Conservation (phyloP, 2,888 invertebrate genomes). For the Nipponacmea schrenckii region DNA sequence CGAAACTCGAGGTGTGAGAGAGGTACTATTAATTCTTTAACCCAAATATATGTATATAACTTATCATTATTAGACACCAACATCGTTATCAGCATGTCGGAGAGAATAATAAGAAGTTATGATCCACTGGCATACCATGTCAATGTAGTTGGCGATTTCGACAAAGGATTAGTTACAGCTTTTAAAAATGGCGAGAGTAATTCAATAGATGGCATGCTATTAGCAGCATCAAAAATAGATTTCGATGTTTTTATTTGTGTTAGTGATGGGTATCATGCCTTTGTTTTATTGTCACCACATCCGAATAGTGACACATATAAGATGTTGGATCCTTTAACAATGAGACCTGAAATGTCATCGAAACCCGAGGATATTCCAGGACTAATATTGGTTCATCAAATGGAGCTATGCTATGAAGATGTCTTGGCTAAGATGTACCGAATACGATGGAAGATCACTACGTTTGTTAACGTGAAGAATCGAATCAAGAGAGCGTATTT, state of each 20-base stretch:
- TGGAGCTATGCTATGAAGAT: conserved; percentile 29
- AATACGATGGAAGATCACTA: conserved; percentile 18
- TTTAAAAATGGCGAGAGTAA: no score
- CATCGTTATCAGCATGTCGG: no score
- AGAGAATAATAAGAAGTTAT: no score
- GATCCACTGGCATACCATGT: no score
- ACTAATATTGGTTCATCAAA: conserved; percentile 16
- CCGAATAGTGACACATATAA: neutral
- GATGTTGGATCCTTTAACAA: neutral
- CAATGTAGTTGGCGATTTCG: no score
- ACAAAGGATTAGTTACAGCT: no score
- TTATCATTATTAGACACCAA: no score
- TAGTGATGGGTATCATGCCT: conserved; percentile 34
- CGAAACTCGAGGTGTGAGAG: no score
- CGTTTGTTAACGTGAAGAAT: conserved; percentile 23
- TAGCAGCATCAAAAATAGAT: neutral
- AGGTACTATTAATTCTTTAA: no score
- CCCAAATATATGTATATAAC: no score
- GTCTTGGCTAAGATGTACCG: conserved; percentile 26
- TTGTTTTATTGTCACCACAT: conserved; percentile 24
- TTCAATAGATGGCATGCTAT: no score
- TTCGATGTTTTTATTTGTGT: conserved; percentile 34
- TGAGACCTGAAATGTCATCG: neutral
- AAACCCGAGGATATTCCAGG: conserved; percentile 26
- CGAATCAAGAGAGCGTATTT: conserved; percentile 27